Evolutionary conservation across 1,140 invertebrate species (phyloP), one percentile per base, ranked within the genome.

Genomic region (Drosophila subpulchrella): DNA sequence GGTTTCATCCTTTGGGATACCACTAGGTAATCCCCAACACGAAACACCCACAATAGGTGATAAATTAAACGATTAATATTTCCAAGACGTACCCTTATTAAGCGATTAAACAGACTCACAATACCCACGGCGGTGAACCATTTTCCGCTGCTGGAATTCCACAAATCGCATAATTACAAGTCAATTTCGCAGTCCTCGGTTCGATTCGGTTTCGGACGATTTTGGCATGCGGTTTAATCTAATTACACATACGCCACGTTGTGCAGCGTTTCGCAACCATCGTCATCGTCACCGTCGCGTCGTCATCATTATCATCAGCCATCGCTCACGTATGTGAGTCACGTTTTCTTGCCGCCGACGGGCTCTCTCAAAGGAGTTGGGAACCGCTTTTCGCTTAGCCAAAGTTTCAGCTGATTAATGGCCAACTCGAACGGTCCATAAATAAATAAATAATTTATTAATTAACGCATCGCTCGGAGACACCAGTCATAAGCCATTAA

Each of bases 211-310:
- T 76, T 74, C 61, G 39, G 79, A 57, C 70, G 77, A 67, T 82
- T 83, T 88, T 79, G 83, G 83, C 72, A 88, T 88, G 83, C 84
- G 71, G 83, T 83, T 85, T 89, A 90, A 89, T 84, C 85, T 89
- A 89, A 89, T 89, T 89, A 89, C 84, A 90, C 84, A 89, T 89
- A 89, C 85, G 85, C 84, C 84, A 85, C 85, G 84, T 89, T 81
- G 84, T 74, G 84, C 84, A 70, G 58, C 44, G 60, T 88, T 79
- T 79, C 83, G 63, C 79, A 88, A 88, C 55, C 59, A 50, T 32
- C 61, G 48, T 70, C 58, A 36, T 39, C 47, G 36, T 70, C 62
- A 27, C 10, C 56, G 24, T 39, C 58, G 13, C 55, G 50, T 44
- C 56, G 38, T 66, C 67, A 58, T 46, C 48, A 50, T 59, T 55